A percentile compares a stretch with the other conserved stretches of the same genome.
These are phyloP conservation scores for Toxotes lorentzi DNA, from an alignment of 2,797 vertebrate genomes.

Conservation along the genomic window DNA sequence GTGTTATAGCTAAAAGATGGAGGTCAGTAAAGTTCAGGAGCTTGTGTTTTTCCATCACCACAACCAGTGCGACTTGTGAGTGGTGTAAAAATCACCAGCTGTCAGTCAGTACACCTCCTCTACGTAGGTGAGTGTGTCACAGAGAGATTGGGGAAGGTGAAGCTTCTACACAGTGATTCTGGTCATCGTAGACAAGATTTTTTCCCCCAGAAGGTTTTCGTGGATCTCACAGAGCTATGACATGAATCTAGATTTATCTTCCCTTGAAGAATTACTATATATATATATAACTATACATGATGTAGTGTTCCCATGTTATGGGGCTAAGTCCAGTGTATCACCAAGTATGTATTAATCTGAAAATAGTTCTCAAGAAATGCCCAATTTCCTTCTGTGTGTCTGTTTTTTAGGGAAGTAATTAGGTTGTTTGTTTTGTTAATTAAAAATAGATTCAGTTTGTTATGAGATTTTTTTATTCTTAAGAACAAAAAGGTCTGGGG, in stretches of 20 bases:
- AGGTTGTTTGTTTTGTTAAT: too few relatives aligned
- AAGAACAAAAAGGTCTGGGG: not conserved
- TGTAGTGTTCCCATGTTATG: not conserved
- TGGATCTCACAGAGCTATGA: not conserved
- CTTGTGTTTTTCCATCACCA: constrained; percentile 29
- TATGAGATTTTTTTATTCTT: not conserved
- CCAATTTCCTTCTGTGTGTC: too few relatives aligned
- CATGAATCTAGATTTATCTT: not conserved
- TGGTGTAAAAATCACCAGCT: constrained; percentile 40
- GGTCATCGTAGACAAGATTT: not conserved
- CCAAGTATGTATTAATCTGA: too few relatives aligned
- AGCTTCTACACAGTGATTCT: too few relatives aligned
- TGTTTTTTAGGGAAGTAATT: too few relatives aligned
- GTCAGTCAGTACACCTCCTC: constrained; percentile 17
- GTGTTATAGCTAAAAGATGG: constrained; percentile 44
- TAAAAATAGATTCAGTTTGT: too few relatives aligned
- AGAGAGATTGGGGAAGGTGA: not conserved
- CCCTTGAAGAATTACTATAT: too few relatives aligned
- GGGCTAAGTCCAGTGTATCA: too few relatives aligned
- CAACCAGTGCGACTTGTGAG: not conserved
- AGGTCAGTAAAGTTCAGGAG: constrained; percentile 42
- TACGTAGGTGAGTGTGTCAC: not conserved
- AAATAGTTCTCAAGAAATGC: too few relatives aligned
- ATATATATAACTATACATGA: not conserved
- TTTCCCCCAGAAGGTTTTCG: not conserved